Conservation (phyloP, 2,888 invertebrate genomes). For the Zele albiditarsus region DNA sequence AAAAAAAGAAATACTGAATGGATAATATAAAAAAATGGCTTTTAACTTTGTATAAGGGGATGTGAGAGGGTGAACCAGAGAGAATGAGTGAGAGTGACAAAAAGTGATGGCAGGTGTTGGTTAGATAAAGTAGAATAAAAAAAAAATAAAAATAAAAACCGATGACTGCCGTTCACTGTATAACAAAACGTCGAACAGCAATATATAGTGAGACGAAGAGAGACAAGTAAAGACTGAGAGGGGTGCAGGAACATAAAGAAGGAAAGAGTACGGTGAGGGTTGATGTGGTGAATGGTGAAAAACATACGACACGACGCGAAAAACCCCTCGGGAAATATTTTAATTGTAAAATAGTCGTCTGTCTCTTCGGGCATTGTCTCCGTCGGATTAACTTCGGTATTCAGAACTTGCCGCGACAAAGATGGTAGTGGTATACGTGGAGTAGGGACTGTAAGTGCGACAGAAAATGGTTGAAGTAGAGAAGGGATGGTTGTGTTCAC, state of each 20-base stretch:
- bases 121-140: slow-evolving; percentile 22
- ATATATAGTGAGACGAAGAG: background rate
- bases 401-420: slow-evolving; percentile 46
- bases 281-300: slow-evolving; percentile 20
- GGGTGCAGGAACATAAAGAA: slow-evolving; percentile 3
- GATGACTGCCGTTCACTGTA: slow-evolving; percentile 15
- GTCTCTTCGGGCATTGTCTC: slow-evolving; percentile 46
- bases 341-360: slow-evolving; percentile 56
- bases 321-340: slow-evolving; percentile 51
- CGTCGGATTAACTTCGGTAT: slow-evolving; percentile 50
- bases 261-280: background rate
- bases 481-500: slow-evolving; percentile 7
- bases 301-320: slow-evolving; percentile 34
- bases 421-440: background rate
- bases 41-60: slow-evolving; percentile 15
- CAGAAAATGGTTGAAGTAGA: slow-evolving; percentile 9
- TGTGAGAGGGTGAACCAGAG: no score
- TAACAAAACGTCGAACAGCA: slow-evolving; percentile 1
- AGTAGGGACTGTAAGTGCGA: background rate
- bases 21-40: slow-evolving; percentile 17
- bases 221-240: slow-evolving; percentile 8
- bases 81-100: background rate
- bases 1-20: background rate
- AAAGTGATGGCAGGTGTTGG: slow-evolving; percentile 36
- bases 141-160: slow-evolving; percentile 1